phyloP scores from a whole-genome alignment of 2,113 vertebrate genomes.

The Corythoichthys haematopterus region DNA sequence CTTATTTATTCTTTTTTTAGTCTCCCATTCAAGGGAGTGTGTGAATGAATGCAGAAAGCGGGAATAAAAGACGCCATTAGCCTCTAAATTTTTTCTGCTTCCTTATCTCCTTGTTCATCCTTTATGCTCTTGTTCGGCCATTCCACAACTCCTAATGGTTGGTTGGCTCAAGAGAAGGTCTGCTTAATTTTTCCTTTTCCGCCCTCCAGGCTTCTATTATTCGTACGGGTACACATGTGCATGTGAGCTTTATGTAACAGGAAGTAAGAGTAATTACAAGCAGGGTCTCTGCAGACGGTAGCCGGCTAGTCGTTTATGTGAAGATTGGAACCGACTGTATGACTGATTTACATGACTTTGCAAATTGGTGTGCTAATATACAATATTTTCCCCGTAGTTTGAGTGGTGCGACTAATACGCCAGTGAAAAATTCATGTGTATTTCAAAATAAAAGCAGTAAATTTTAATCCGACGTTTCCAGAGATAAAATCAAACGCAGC shows the following conservation, averaged over 20 bases:
- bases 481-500: neutral
- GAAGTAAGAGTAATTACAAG: slow-evolving; percentile 3
- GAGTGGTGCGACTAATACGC: too few species aligned
- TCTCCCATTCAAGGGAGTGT: slow-evolving; percentile 26
- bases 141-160: neutral
- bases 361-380: neutral
- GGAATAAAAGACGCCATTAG: slow-evolving; percentile 43
- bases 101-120: slow-evolving; percentile 3
- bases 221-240: slow-evolving; percentile 1
- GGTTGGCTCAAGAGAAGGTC: neutral
- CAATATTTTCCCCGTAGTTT: too few species aligned
- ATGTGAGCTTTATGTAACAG: slow-evolving; percentile 6
- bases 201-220: slow-evolving; percentile 26
- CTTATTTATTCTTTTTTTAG: slow-evolving; percentile 12
- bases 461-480: neutral
- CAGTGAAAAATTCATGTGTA: too few species aligned
- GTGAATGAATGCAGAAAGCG: slow-evolving; percentile 32
- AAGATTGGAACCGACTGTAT: neutral
- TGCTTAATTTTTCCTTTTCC: slow-evolving; percentile 15
- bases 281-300: slow-evolving; percentile 5
- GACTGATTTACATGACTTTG: neutral
- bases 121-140: neutral
- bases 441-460: too few species aligned
- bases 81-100: slow-evolving; percentile 25
- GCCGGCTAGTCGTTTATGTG: neutral